Conservation (phyloP, 1,140 invertebrate genomes). For the Zeugodacus cucurbitae region DNA sequence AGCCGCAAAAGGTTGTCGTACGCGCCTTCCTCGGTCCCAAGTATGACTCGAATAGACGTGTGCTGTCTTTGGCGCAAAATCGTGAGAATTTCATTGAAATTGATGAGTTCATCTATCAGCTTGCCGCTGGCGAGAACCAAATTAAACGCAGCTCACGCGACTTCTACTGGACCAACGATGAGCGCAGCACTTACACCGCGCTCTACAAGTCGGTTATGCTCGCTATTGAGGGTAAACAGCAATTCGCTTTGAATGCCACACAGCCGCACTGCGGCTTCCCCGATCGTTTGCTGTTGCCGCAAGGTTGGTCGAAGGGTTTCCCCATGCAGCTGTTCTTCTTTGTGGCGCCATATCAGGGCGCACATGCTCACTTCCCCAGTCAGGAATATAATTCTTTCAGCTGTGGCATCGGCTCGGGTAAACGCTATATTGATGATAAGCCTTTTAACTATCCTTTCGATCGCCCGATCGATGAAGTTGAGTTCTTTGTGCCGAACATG, state of each 20-base stretch:
- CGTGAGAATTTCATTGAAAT: conserved; percentile 75
- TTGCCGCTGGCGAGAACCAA: conserved; percentile 74
- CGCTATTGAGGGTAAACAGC: conserved; percentile 66
- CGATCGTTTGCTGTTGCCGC: conserved; percentile 70
- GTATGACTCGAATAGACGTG: conserved; percentile 69
- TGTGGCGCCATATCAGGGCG: conserved; percentile 65
- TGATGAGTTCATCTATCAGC: conserved; percentile 75
- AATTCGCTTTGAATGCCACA: conserved; percentile 67
- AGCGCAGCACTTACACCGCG: conserved; percentile 72
- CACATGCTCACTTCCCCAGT: conserved; percentile 54
- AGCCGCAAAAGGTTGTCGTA: conserved; percentile 67
- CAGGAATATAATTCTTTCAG: conserved; percentile 52
- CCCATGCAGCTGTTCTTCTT: conserved; percentile 72
- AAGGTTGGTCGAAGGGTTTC: conserved; percentile 71
- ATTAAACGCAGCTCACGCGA: conserved; percentile 76
- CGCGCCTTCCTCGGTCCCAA: conserved; percentile 72
- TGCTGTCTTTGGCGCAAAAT: conserved; percentile 71
- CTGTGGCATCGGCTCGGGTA: conserved; percentile 56
- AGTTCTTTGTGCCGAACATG: conserved; percentile 63
- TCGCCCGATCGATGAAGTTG: conserved; percentile 60
- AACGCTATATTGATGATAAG: conserved; percentile 56
- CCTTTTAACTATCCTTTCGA: conserved; percentile 67
- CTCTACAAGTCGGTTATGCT: conserved; percentile 71
- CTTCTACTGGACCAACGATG: conserved; percentile 72
- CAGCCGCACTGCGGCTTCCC: conserved; percentile 72